These are phyloP conservation scores for Allygus modestus DNA, from an alignment of 2,888 invertebrate species.

Conservation along the genomic window DNA sequence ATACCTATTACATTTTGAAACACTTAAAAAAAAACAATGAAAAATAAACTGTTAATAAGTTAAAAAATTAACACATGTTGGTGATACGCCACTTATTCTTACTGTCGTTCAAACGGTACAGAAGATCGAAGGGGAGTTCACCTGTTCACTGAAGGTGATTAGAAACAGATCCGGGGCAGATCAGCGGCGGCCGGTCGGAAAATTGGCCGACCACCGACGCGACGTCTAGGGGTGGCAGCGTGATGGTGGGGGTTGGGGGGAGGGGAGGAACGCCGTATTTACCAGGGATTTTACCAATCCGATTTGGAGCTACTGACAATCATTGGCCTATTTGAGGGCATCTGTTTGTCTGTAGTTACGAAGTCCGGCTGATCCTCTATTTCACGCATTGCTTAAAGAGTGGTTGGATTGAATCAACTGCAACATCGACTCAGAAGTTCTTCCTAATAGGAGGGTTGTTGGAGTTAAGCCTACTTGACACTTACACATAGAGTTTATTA, in stretches of 20 bases:
- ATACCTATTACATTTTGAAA: no score
- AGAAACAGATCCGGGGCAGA: background rate
- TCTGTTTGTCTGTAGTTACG: slow-evolving; percentile 48
- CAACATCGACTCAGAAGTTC: background rate
- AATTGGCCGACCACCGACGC: slow-evolving; percentile 32
- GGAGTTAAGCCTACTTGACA: background rate
- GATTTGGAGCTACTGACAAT: slow-evolving; percentile 56
- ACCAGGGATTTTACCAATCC: slow-evolving; percentile 58
- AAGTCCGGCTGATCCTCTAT: slow-evolving; percentile 16
- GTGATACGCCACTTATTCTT: no score
- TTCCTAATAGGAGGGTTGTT: background rate
- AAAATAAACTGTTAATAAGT: no score
- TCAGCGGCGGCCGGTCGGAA: slow-evolving; percentile 39
- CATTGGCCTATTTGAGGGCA: slow-evolving; percentile 58
- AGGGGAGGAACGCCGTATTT: slow-evolving; percentile 30
- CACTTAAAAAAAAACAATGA: no score
- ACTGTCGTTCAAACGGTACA: no score
- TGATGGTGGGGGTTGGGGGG: background rate
- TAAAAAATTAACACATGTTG: no score
- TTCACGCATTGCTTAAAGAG: slow-evolving; percentile 39
- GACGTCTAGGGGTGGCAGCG: background rate
- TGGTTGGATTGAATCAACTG: slow-evolving; percentile 15
- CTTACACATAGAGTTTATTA: no score
- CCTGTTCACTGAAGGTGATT: slow-evolving; percentile 10
- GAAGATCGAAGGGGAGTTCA: background rate